Evolutionary conservation across 2,113 vertebrate genomes (phyloP).

Genomic region (Cygnus buccinator): DNA sequence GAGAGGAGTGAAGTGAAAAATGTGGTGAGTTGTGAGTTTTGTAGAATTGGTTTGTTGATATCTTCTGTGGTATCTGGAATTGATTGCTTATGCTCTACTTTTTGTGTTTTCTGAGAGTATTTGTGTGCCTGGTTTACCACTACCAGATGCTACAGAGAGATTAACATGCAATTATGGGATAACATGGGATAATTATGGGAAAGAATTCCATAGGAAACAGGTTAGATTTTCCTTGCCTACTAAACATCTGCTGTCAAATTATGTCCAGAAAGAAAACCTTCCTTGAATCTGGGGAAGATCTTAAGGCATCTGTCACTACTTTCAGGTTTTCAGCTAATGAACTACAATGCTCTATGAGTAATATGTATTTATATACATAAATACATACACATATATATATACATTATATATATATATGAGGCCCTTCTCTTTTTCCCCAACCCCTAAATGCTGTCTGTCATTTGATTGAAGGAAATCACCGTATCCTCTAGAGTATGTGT

Average conservation of each 20-base stretch:
- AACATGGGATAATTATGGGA: neutral
- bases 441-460: neutral
- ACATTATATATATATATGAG: neutral
- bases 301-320: neutral
- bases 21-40: neutral
- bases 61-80: neutral
- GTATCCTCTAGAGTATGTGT: neutral
- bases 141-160: neutral
- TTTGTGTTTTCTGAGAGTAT: neutral
- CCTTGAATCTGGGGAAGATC: neutral
- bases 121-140: neutral
- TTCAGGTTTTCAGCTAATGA: neutral
- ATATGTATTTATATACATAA: too few relatives aligned
- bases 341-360: neutral
- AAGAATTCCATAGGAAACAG: neutral
- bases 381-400: too few relatives aligned
- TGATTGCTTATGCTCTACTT: rapidly evolving
- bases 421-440: neutral
- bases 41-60: neutral
- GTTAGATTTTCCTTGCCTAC: neutral
- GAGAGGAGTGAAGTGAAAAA: neutral
- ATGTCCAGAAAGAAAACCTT: neutral
- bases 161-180: neutral
- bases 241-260: neutral
- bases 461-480: neutral